Percentiles rank a stretch among this genome's conserved stretches.
Evolutionary conservation across 2,113 vertebrate genomes (phyloP).

Genomic region (Caracal caracal): DNA sequence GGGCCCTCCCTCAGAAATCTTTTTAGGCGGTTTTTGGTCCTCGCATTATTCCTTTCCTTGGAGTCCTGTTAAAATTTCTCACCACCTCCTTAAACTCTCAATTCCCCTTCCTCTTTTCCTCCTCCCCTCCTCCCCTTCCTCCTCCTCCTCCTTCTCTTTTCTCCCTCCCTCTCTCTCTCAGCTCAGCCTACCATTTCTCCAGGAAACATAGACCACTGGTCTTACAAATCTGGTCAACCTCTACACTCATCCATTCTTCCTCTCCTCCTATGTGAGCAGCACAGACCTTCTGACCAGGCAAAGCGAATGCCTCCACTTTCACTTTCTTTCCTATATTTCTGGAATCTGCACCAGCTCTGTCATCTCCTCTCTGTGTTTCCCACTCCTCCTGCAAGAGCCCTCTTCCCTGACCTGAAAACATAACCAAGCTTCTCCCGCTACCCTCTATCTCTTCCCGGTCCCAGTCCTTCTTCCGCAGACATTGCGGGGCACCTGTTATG

Average conservation of each 20-base stretch:
- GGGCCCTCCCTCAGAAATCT: neutral
- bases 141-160: accelerated
- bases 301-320: neutral
- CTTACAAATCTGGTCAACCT: neutral
- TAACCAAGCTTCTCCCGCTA: neutral
- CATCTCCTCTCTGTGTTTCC: neutral
- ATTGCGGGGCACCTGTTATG: neutral
- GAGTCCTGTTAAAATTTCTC: neutral
- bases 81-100: neutral
- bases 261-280: neutral
- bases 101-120: neutral
- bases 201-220: neutral
- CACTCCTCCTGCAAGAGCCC: neutral
- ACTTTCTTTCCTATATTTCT: neutral
- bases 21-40: neutral
- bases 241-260: neutral
- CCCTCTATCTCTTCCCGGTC: neutral
- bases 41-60: neutral
- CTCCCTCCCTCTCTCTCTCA: neutral
- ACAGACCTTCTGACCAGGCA: neutral
- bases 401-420: neutral
- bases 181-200: neutral
- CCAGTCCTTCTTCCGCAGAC: neutral
- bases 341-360: neutral
- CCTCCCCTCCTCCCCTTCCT: neutral